Conservation (phyloP, 1,140 invertebrate genomes). For the Acromyrmex heyeri region DNA sequence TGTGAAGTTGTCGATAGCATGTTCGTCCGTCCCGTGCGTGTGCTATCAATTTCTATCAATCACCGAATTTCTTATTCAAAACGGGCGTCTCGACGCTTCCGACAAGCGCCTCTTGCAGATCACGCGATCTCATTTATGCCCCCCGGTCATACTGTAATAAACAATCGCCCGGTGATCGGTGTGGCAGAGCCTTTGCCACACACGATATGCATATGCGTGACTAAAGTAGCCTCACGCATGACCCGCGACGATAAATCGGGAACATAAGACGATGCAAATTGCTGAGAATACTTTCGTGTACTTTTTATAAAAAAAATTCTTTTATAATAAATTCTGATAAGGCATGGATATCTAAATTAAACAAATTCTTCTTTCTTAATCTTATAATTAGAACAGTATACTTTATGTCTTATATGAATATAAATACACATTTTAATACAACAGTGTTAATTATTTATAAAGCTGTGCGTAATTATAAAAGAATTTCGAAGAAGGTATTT, state of each 20-base stretch:
- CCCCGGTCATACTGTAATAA: slow-evolving; percentile 44
- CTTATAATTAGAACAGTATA: background rate
- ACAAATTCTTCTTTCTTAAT: background rate
- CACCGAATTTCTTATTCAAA: slow-evolving; percentile 29
- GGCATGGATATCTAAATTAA: background rate
- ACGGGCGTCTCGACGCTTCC: background rate
- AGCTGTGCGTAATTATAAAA: background rate
- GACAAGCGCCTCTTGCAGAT: background rate
- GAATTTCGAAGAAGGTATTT: background rate
- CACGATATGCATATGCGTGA: slow-evolving; percentile 50
- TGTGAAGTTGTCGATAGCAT: background rate
- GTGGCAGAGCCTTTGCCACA: background rate
- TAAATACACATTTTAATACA: background rate
- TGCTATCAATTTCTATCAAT: slow-evolving; percentile 39
- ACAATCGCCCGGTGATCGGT: slow-evolving; percentile 24
- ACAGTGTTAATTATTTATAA: background rate
- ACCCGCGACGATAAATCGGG: slow-evolving; percentile 30
- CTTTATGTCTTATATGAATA: background rate
- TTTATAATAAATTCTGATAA: background rate
- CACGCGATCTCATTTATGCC: slow-evolving; percentile 21
- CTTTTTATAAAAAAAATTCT: background rate
- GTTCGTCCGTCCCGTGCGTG: background rate
- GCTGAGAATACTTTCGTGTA: background rate
- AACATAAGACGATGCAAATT: slow-evolving; percentile 40
- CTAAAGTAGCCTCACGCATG: slow-evolving; percentile 10